phyloP scores from a whole-genome alignment of 1,140 invertebrate genomes.

The Latrodectus geometricus region DNA sequence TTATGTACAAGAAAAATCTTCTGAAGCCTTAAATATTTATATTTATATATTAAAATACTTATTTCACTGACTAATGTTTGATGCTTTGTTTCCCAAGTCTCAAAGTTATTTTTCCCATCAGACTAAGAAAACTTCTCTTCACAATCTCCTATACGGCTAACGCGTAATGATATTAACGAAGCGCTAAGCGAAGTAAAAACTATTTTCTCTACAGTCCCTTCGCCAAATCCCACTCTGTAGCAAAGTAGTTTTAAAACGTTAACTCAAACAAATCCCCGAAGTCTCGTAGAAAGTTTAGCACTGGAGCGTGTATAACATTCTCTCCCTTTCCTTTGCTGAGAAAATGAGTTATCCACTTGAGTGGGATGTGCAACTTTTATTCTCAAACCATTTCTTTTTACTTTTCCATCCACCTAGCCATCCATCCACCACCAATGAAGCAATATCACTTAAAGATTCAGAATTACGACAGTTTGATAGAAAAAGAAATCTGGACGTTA shows the following conservation, averaged over 20 bases:
- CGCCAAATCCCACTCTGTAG: neutral
- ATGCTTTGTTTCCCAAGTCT: neutral
- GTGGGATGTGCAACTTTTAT: neutral
- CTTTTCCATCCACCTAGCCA: neutral
- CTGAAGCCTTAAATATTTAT: no score
- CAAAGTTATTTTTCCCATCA: neutral
- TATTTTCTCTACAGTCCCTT: neutral
- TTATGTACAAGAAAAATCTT: no score
- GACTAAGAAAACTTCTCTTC: neutral
- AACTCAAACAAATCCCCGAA: neutral
- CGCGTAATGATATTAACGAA: neutral
- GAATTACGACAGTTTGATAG: neutral
- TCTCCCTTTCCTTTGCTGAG: neutral
- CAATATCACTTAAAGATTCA: neutral
- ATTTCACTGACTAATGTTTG: neutral
- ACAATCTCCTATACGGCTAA: neutral
- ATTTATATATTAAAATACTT: no score
- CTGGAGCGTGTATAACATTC: no score
- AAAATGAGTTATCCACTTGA: neutral
- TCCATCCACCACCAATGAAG: neutral
- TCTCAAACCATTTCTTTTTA: neutral
- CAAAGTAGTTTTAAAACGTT: constrained; percentile 2
- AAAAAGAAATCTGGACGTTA: neutral
- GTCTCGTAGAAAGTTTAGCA: neutral
- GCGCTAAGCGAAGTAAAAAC: neutral